Evolutionary conservation across 2,888 invertebrate genomes (phyloP), one percentile per base, ranked within the genome.

Genomic region (Pyrrhosoma nymphula): DNA sequence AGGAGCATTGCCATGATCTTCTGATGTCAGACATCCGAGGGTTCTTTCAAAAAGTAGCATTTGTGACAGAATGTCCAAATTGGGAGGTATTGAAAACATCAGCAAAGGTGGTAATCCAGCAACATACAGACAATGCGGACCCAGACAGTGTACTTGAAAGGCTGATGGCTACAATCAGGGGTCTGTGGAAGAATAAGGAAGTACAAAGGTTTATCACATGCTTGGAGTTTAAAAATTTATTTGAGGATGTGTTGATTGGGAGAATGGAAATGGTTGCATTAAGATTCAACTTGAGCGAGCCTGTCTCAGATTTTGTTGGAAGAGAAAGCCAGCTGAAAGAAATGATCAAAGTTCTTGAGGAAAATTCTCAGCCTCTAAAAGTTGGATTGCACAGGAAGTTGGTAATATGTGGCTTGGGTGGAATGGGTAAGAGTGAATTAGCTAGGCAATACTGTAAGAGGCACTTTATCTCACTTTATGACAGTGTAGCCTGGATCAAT

Each of bases 341-440:
- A 35, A 35, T 82, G 82, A 23, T 8, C 0, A 1, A 0, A 8
- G 10, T 82, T 35, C 82, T 82, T 16, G 16, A 26, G 30, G 35
- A 2, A 16, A 35, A 82, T 8, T 3, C 30, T 35, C 8, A 14
- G 4, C 14, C 0, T 82, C 16, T 18, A 3, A 82, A 30, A 82
- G 16, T 4, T 82, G 18, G 82, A 14, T 26, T 35, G 0, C 0
- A 16, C 82, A 82, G 14, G 3, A 35, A 82, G 30, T 14, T 82
- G 35, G 82, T 82, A n/a, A 1, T 82, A 14, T 30, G 8, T 35
- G 82, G 82, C 14, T 82, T 82, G 35, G 82, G 82, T 35, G 82
- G 82, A 35, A 35, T 82, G 82, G 82, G 82, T 35, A 82, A 82
- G 82, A 82, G 82, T 82, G 82, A 82, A 14, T 16, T 82, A n/a